Evolutionary conservation across 1,140 invertebrate genomes (phyloP).

Genomic region (Drosophila sturtevanti): DNA sequence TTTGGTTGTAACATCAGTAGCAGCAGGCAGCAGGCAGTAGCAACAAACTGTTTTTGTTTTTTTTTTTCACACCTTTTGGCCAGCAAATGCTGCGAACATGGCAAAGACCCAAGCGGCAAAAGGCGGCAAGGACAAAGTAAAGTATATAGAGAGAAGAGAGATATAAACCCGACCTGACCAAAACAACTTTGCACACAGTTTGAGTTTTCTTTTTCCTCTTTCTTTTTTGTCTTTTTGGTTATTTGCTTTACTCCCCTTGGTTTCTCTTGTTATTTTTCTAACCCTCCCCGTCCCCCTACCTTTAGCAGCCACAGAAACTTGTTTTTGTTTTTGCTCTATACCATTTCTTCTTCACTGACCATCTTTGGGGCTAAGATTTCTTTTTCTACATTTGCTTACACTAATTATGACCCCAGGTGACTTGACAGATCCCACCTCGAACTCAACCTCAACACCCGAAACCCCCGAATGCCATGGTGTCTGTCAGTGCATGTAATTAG

Average conservation of each 20-base stretch:
- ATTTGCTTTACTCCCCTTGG: too few species aligned
- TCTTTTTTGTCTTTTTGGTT: neutral
- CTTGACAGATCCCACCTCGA: conserved; percentile 24
- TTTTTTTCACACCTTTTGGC: conserved; percentile 79
- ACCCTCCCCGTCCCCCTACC: neutral
- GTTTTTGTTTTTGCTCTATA: neutral
- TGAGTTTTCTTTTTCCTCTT: conserved; percentile 15
- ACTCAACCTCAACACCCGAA: neutral
- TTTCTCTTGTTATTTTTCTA: conserved; percentile 10
- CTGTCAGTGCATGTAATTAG: conserved; percentile 75
- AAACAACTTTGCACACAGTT: conserved; percentile 56
- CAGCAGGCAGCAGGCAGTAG: conserved; percentile 22
- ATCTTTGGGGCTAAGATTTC: conserved; percentile 26
- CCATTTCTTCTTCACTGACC: neutral
- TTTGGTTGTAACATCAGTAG: conserved; percentile 44
- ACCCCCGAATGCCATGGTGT: conserved; percentile 3
- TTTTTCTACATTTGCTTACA: conserved; percentile 74
- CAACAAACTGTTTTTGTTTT: conserved; percentile 73
- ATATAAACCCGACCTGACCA: conserved; percentile 50
- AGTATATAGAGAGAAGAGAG: conserved; percentile 22
- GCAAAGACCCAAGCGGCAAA: neutral
- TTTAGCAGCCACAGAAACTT: conserved; percentile 21
- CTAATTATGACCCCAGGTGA: conserved; percentile 78
- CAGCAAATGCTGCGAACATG: conserved; percentile 60
- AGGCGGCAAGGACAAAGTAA: neutral